These are phyloP conservation scores for Arctopsyche grandis DNA, from an alignment of 1,140 invertebrate species.

Conservation along the genomic window DNA sequence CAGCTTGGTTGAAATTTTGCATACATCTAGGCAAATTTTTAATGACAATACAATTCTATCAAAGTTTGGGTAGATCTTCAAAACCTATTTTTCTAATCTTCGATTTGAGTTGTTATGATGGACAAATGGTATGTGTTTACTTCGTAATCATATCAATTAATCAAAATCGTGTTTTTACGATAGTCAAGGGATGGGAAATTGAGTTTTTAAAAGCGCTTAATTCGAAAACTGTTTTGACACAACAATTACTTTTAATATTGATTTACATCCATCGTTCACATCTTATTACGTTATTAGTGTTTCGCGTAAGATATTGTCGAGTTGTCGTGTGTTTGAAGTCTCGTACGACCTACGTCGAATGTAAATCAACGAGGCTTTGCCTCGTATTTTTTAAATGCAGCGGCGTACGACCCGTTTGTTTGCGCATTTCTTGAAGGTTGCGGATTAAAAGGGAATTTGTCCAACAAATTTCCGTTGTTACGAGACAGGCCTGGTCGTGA, in stretches of 20 bases:
- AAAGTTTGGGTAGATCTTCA: no score
- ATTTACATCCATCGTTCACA: no score
- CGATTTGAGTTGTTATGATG: no score
- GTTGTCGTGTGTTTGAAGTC: background rate
- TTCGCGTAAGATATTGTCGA: constrained; percentile 22
- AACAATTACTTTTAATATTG: no score
- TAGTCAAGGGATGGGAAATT: no score
- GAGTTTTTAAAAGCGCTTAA: no score
- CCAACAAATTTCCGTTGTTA: constrained; percentile 33
- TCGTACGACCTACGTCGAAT: constrained; percentile 24
- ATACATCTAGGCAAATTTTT: background rate
- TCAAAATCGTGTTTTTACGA: no score
- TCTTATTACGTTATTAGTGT: background rate
- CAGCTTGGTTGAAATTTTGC: background rate
- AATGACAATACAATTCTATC: no score
- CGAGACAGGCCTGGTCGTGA: constrained; percentile 3
- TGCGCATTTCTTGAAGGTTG: background rate
- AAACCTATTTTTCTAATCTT: no score
- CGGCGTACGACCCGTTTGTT: background rate
- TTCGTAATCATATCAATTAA: no score
- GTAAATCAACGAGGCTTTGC: constrained; percentile 15
- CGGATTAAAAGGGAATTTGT: constrained; percentile 37
- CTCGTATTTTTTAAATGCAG: constrained; percentile 13
- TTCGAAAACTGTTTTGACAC: no score
- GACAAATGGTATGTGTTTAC: no score